A percentile compares a stretch with the other conserved stretches of the same genome.
These are phyloP conservation scores for Tetramorium parvispinum DNA, from an alignment of 1,140 invertebrate genomes.

Conservation along the genomic window DNA sequence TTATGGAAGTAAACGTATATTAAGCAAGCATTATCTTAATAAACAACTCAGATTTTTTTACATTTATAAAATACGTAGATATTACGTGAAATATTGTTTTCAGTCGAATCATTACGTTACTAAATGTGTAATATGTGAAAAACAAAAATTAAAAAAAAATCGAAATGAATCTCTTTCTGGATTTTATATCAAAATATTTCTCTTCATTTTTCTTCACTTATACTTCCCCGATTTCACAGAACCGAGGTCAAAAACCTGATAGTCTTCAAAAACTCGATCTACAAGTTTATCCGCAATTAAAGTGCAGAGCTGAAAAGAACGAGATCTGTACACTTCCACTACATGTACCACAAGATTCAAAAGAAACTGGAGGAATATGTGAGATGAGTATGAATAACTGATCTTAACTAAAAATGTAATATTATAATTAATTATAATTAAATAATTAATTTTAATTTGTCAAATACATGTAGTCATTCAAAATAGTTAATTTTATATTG, in stretches of 20 bases:
- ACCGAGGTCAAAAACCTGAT: conserved; percentile 65
- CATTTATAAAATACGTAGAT: background rate
- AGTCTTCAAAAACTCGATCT: conserved; percentile 77
- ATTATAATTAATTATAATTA: too few species aligned
- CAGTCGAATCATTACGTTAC: background rate
- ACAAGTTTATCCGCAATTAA: conserved; percentile 56
- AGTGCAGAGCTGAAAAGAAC: too few species aligned
- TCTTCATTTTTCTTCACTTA: too few species aligned
- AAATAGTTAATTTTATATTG: background rate
- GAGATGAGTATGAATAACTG: conserved; percentile 76
- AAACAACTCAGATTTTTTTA: background rate
- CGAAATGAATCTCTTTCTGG: background rate
- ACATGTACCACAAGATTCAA: too few species aligned
- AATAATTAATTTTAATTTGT: background rate
- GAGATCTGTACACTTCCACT: too few species aligned
- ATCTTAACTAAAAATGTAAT: background rate
- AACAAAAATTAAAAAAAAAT: background rate
- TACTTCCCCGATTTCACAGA: conserved; percentile 64
- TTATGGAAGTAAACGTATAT: background rate
- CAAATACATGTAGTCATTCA: background rate
- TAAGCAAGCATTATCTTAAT: background rate
- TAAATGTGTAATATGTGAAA: background rate
- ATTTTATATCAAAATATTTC: too few species aligned
- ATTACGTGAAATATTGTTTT: background rate
- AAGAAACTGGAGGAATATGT: too few species aligned